Conservation (phyloP, 1,140 invertebrate species). For the Hylyphantes graminicola region DNA sequence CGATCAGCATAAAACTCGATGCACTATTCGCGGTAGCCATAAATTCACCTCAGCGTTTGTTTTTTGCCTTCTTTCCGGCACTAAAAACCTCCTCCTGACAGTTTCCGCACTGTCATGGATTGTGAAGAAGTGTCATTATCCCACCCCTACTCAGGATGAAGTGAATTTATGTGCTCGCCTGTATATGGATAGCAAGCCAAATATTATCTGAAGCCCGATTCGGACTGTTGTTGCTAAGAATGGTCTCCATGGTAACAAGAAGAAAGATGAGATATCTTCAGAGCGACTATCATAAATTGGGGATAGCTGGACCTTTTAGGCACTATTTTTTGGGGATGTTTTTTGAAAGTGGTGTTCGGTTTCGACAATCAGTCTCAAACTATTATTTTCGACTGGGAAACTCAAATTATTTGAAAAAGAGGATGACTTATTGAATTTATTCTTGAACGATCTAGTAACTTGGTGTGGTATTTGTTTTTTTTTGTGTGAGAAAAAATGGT, state of each 20-base stretch:
- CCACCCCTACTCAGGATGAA: slow-evolving; percentile 8
- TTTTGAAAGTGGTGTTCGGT: not conserved
- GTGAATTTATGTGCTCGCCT: slow-evolving; percentile 37
- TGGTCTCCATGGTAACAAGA: slow-evolving; percentile 27
- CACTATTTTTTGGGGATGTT: slow-evolving; percentile 21
- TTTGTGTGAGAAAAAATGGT: no score
- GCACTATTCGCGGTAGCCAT: slow-evolving; percentile 32
- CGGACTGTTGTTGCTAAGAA: slow-evolving; percentile 22
- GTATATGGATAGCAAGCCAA: slow-evolving; percentile 39
- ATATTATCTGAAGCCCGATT: slow-evolving; percentile 37
- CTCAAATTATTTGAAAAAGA: no score
- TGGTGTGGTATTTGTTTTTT: no score
- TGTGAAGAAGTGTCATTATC: slow-evolving; percentile 41
- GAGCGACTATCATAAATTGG: slow-evolving; percentile 46
- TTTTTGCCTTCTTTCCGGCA: slow-evolving; percentile 3
- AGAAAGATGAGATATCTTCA: slow-evolving; percentile 28
- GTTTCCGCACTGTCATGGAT: slow-evolving; percentile 39
- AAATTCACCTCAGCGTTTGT: slow-evolving; percentile 18
- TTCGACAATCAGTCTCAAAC: not conserved
- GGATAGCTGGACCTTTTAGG: slow-evolving; percentile 11
- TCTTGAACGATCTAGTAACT: no score
- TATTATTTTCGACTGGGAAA: no score
- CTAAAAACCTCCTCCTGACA: slow-evolving; percentile 42
- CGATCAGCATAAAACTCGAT: slow-evolving; percentile 38
- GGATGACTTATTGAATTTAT: no score